These are phyloP conservation scores for Steinernema hermaphroditum DNA, from an alignment of 2,888 invertebrate genomes.

Conservation along the genomic window DNA sequence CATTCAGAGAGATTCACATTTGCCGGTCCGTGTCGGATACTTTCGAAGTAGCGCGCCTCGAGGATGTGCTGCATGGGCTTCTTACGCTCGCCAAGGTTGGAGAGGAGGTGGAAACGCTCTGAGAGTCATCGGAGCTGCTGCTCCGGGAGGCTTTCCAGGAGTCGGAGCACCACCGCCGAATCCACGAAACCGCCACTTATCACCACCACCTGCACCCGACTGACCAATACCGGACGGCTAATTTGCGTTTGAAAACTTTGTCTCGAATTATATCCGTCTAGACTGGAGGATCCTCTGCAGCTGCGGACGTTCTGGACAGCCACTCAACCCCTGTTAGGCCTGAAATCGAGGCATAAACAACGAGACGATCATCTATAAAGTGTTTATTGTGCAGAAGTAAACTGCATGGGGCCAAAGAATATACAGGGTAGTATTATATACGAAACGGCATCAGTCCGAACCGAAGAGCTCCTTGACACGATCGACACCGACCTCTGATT, in stretches of 20 bases:
- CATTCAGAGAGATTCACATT: neutral
- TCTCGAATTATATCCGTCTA: no score
- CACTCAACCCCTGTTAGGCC: no score
- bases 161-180: neutral
- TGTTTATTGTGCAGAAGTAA: neutral
- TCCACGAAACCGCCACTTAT: neutral
- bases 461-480: conserved; percentile 26
- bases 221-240: neutral
- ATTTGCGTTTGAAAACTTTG: neutral
- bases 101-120: neutral
- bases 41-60: neutral
- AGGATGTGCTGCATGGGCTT: neutral
- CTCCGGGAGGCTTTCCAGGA: neutral
- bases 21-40: neutral
- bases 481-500: conserved; percentile 17
- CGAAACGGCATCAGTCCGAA: neutral
- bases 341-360: neutral
- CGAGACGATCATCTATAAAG: neutral
- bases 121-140: neutral
- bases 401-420: neutral
- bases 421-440: neutral
- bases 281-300: neutral
- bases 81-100: neutral
- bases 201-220: neutral
- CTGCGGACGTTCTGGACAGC: neutral